Conservation (phyloP, 2,113 vertebrate genomes). For the Plotosus lineatus region DNA sequence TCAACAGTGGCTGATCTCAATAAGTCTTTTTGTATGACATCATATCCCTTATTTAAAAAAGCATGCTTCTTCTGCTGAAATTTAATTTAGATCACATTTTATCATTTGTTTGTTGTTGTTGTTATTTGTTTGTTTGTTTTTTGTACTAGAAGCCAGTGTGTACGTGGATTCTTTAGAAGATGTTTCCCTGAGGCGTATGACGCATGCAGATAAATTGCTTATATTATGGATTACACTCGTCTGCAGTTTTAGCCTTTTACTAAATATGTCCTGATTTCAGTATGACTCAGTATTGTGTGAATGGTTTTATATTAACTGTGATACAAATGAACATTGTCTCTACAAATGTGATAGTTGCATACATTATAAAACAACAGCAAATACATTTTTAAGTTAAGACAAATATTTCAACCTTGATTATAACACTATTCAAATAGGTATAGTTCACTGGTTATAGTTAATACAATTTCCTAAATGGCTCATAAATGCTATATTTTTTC, state of each 20-base stretch:
- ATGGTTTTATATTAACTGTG: background rate
- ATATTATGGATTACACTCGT: constrained; percentile 28
- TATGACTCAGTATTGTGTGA: constrained; percentile 10
- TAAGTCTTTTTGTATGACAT: constrained; percentile 51
- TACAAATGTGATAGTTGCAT: background rate
- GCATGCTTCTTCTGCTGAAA: constrained; percentile 36
- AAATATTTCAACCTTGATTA: background rate
- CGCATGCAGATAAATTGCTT: background rate
- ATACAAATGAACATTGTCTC: constrained; percentile 2
- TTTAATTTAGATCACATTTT: constrained; percentile 45
- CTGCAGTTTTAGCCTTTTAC: background rate
- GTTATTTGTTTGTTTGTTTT: constrained; percentile 24
- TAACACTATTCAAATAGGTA: background rate
- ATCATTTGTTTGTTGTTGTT: constrained; percentile 7
- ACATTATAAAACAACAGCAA: background rate
- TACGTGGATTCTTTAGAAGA: background rate
- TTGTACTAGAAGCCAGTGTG: constrained; percentile 16
- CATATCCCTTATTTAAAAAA: constrained; percentile 35
- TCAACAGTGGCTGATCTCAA: constrained; percentile 34
- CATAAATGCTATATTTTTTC: background rate
- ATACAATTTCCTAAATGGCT: too few species aligned
- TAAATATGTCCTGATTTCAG: constrained; percentile 3
- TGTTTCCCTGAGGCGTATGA: constrained; percentile 20
- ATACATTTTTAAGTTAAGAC: background rate
- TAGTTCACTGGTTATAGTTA: too few species aligned